Base-by-base conservation (phyloP, 2,888 invertebrate species). In the Ichneumoninae sp. region DNA sequence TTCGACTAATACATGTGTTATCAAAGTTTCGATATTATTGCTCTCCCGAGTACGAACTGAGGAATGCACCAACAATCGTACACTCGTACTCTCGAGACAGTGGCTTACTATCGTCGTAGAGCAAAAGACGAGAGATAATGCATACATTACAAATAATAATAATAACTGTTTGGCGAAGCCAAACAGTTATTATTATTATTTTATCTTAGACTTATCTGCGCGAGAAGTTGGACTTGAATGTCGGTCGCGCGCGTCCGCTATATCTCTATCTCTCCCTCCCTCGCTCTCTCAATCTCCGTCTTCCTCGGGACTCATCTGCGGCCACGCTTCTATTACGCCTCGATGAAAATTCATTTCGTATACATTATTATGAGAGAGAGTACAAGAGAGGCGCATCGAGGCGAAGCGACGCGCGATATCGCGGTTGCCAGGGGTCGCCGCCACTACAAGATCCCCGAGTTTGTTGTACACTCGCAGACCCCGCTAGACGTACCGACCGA, bases 401-500 rank as follows among this genome's bases (percentile, higher is more conserved):
- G 91, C 89, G 91, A 90, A 91, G 90, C 91, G 91, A 90, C 85
- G 90, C 90, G 89, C 88, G 90, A 87, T 91, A 90, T 90, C 89
- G 81, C 74, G 68, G 86, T 89, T 88, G 88, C 62, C 87, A 90
- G 88, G 90, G 90, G 90, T 90, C 91, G 88, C 89, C 88, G 90
- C 89, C 87, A 88, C 89, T 91, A 91, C 90, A 90, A 88, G 89
- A 87, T 87, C 81, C 86, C 89, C 60, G 33, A 26, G 40, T 68
- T 36, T 78, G 30, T 26, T 40, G 30, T 36, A 7, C 19, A 36
- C 44, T 26, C 16, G 13, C 33, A 47, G 62, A 60, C 62, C 33
- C 30, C 52, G 74, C 69, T 60, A 57, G 47, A 54, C 74, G 52
- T 16, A 52, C 54, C 60, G 57, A 54, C 65, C 19, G 79, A 83